phyloP scores from a whole-genome alignment of 2,888 invertebrate species.

The Caenorhabditis imperialis region DNA sequence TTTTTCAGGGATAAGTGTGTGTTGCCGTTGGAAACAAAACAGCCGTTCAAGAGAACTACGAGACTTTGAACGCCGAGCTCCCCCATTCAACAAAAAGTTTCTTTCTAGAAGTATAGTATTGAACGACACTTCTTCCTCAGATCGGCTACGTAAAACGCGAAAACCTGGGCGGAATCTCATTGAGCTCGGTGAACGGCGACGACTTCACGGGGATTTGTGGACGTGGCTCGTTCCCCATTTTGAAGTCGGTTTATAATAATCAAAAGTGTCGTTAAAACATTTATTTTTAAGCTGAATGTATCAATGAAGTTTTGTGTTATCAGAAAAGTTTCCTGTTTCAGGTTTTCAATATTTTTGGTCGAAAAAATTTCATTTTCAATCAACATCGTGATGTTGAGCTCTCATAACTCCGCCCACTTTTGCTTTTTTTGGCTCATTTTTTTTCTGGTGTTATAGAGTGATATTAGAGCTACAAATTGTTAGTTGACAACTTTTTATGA shows the following conservation, averaged over 20 bases:
- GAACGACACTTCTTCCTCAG: slow-evolving; percentile 6
- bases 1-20: slow-evolving; percentile 19
- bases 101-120: background rate
- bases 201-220: slow-evolving; percentile 53
- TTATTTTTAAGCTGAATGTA: no score
- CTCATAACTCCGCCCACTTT: no score
- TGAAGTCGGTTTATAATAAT: slow-evolving; percentile 39
- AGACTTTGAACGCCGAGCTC: slow-evolving; percentile 1
- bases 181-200: slow-evolving; percentile 44
- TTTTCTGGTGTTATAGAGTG: no score
- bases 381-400: no score
- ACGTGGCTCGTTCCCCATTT: slow-evolving; percentile 49
- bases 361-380: no score
- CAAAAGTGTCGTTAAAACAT: slow-evolving; percentile 14
- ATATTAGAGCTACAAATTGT: no score
- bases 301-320: no score
- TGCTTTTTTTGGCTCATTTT: no score
- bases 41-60: slow-evolving; percentile 12
- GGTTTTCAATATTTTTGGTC: no score
- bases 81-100: background rate
- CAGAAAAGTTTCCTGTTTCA: no score
- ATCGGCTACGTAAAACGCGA: slow-evolving; percentile 44
- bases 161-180: slow-evolving; percentile 29
- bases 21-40: slow-evolving; percentile 27
- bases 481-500: no score